phyloP scores from a whole-genome alignment of 2,888 invertebrate species.

The Pseudoips prasinana region DNA sequence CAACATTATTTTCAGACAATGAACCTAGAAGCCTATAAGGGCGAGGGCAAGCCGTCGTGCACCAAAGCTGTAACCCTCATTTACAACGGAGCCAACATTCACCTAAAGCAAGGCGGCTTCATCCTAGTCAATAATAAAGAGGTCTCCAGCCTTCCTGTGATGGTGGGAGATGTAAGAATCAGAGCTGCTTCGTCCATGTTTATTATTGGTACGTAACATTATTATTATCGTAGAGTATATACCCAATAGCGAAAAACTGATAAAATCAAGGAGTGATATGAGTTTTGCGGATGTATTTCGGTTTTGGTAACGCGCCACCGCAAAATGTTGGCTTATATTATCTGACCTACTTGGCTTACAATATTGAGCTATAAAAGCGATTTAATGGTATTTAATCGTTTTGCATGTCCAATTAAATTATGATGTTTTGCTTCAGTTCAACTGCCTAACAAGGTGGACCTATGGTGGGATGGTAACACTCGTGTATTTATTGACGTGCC shows the following conservation, averaged over 20 bases:
- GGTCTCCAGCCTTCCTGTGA: constrained; percentile 83
- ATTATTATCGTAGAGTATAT: no score
- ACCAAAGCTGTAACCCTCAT: constrained; percentile 89
- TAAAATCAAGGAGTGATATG: no score
- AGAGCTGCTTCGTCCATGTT: constrained; percentile 90
- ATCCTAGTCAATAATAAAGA: constrained; percentile 87
- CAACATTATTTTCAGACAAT: no score
- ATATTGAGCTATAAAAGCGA: no score
- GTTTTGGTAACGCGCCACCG: no score
- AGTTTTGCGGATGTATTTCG: no score
- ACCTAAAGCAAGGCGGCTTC: constrained; percentile 88
- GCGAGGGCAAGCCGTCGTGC: constrained; percentile 86
- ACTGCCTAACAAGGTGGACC: constrained; percentile 87
- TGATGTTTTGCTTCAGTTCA: constrained; percentile 77
- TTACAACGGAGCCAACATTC: constrained; percentile 79
- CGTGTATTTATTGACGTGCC: constrained; percentile 92
- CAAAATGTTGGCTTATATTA: no score
- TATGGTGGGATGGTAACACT: constrained; percentile 96
- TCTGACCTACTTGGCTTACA: no score
- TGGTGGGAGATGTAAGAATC: constrained; percentile 83
- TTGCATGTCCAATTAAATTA: no score
- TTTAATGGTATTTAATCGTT: no score
- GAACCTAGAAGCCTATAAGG: constrained; percentile 82
- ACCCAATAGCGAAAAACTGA: no score
- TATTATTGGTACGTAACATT: constrained; percentile 75